Evolutionary conservation across 2,113 vertebrate species (phyloP).

Genomic region (Stomatorhinus ivindoensis): DNA sequence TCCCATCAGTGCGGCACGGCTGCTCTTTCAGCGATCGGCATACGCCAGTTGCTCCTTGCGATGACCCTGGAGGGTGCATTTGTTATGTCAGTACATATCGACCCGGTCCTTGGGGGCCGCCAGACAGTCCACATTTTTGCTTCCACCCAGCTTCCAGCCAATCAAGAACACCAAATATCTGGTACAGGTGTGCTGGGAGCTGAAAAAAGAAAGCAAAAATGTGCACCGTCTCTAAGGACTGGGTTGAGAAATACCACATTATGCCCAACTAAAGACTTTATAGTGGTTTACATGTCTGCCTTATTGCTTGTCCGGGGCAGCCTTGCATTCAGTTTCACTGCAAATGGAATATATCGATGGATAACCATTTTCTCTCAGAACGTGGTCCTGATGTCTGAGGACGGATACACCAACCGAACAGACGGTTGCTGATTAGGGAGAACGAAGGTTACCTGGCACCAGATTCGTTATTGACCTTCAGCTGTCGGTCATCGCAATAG

Average conservation of each 20-base stretch:
- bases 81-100: background rate
- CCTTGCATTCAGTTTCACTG: background rate
- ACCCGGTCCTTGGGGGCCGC: background rate
- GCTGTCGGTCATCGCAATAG: slow-evolving; percentile 49
- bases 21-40: background rate
- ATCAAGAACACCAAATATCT: background rate
- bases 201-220: background rate
- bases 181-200: background rate
- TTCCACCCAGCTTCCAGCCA: background rate
- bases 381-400: background rate
- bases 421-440: slow-evolving; percentile 9
- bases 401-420: background rate
- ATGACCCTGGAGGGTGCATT: background rate
- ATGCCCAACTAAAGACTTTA: background rate
- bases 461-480: slow-evolving; percentile 50
- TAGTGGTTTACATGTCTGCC: background rate
- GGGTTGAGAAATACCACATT: background rate
- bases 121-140: background rate
- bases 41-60: background rate
- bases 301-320: background rate
- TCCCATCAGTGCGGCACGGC: background rate
- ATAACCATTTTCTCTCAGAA: background rate
- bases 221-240: background rate
- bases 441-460: slow-evolving; percentile 47
- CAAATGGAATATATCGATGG: background rate